These are phyloP conservation scores for Darevskia mixta DNA, from an alignment of 2,797 vertebrate species.

Conservation along the genomic window DNA sequence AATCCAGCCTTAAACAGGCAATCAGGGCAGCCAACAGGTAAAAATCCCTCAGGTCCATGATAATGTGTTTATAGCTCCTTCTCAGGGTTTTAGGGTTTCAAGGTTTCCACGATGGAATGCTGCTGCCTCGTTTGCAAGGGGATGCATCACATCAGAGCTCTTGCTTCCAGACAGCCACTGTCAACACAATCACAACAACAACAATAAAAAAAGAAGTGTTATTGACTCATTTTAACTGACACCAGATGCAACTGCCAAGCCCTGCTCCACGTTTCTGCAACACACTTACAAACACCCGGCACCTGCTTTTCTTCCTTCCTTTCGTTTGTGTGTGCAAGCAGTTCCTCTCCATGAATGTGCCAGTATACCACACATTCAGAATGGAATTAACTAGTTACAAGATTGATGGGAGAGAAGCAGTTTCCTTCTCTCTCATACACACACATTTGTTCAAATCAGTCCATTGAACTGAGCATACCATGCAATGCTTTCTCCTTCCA, in stretches of 20 bases:
- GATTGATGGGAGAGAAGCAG: slow-evolving; percentile 39
- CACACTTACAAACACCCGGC: slow-evolving; percentile 44
- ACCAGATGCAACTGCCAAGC: slow-evolving; percentile 64
- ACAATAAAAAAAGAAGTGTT: slow-evolving; percentile 84
- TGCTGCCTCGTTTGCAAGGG: slow-evolving; percentile 80
- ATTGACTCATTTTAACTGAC: slow-evolving; percentile 74
- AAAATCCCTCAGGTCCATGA: slow-evolving; percentile 99
- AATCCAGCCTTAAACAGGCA: slow-evolving; percentile 97
- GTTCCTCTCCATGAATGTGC: slow-evolving; percentile 69
- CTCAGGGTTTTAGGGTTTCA: slow-evolving; percentile 84
- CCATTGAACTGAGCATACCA: slow-evolving; percentile 62
- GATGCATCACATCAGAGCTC: slow-evolving; percentile 86
- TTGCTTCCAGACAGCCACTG: slow-evolving; percentile 88
- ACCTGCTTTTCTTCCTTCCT: slow-evolving; percentile 61
- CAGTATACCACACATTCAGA: slow-evolving; percentile 51
- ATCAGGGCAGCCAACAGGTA: slow-evolving; percentile 97
- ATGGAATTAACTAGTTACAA: slow-evolving; percentile 74
- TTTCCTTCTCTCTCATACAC: background rate
- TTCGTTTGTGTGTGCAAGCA: slow-evolving; percentile 56
- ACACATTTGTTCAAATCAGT: slow-evolving; percentile 58
- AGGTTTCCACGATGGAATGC: slow-evolving; percentile 77
- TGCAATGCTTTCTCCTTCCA: slow-evolving; percentile 62
- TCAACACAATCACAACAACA: slow-evolving; percentile 85
- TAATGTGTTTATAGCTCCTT: slow-evolving; percentile 84
- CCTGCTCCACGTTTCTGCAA: slow-evolving; percentile 70